phyloP scores from a whole-genome alignment of 2,797 vertebrate species.

The Gymnothorax reevesii region DNA sequence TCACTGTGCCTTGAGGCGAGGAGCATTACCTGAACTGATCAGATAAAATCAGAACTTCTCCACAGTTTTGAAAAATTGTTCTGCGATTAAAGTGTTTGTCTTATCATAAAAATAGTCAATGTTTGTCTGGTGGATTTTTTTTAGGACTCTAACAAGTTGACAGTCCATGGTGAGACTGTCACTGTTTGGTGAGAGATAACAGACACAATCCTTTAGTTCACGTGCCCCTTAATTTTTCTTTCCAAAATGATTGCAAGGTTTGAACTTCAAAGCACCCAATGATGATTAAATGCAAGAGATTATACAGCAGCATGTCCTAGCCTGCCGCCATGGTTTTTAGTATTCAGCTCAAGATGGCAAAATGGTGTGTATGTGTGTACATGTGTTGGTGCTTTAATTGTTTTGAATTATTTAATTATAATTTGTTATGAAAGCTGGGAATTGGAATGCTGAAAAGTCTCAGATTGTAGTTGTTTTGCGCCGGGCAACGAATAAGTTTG shows the following conservation, averaged over 20 bases:
- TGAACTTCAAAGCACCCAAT: slow-evolving; percentile 65
- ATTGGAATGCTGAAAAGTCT: background rate
- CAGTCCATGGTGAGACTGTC: background rate
- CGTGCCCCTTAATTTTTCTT: slow-evolving; percentile 52
- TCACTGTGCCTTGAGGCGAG: slow-evolving; percentile 49
- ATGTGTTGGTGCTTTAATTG: background rate
- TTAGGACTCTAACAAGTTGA: background rate
- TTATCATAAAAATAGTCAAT: background rate
- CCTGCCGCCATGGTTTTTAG: slow-evolving; percentile 61
- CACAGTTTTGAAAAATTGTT: background rate
- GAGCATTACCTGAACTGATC: background rate
- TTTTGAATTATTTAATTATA: background rate
- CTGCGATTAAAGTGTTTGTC: background rate
- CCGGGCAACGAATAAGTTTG: background rate
- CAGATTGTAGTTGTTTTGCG: background rate
- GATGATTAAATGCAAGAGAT: slow-evolving; percentile 62
- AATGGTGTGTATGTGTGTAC: slow-evolving; percentile 23
- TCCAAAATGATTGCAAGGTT: slow-evolving; percentile 56
- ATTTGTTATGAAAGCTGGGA: background rate
- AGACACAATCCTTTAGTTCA: slow-evolving; percentile 43
- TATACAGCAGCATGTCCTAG: slow-evolving; percentile 59
- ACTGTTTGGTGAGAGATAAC: background rate
- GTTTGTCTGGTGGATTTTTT: background rate
- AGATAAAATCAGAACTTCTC: background rate
- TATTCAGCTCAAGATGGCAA: slow-evolving; percentile 56